A percentile compares a stretch with the other conserved stretches of the same genome.
phyloP scores from a whole-genome alignment of 2,888 invertebrate genomes.

The Troglohyphantes excavatus region DNA sequence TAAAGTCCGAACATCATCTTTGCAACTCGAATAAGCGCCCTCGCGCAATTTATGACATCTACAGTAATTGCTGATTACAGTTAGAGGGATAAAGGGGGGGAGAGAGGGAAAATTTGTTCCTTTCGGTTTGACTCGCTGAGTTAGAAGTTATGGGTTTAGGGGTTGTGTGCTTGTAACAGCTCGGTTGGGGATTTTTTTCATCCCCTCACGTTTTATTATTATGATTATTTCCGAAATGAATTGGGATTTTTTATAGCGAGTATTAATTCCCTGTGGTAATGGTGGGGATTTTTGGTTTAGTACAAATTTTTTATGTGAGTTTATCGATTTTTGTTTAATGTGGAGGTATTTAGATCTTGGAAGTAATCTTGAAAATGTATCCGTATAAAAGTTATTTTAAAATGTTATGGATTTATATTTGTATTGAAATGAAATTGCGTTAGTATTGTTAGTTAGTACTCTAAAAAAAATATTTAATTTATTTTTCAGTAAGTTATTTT shows the following conservation, averaged over 20 bases:
- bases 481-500: too few relatives aligned
- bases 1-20: background rate
- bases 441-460: too few relatives aligned
- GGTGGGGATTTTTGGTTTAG: slow-evolving; percentile 28
- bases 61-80: slow-evolving; percentile 70
- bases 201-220: slow-evolving; percentile 66
- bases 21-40: slow-evolving; percentile 65
- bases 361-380: too few relatives aligned
- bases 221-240: slow-evolving; percentile 68
- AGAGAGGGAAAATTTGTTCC: slow-evolving; percentile 40
- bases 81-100: background rate
- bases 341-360: too few relatives aligned
- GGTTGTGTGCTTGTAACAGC: slow-evolving; percentile 25
- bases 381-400: too few relatives aligned
- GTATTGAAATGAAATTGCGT: too few relatives aligned
- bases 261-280: slow-evolving; percentile 59
- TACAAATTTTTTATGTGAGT: background rate
- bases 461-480: too few relatives aligned
- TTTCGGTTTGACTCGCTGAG: slow-evolving; percentile 47
- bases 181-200: slow-evolving; percentile 35
- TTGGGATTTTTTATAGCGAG: slow-evolving; percentile 57
- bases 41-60: slow-evolving; percentile 58
- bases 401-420: too few relatives aligned
- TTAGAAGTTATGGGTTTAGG: slow-evolving; percentile 59
- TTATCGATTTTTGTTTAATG: too few relatives aligned